These are phyloP conservation scores for Lacerta bilineata DNA, from an alignment of 2,797 vertebrate genomes.

Conservation along the genomic window DNA sequence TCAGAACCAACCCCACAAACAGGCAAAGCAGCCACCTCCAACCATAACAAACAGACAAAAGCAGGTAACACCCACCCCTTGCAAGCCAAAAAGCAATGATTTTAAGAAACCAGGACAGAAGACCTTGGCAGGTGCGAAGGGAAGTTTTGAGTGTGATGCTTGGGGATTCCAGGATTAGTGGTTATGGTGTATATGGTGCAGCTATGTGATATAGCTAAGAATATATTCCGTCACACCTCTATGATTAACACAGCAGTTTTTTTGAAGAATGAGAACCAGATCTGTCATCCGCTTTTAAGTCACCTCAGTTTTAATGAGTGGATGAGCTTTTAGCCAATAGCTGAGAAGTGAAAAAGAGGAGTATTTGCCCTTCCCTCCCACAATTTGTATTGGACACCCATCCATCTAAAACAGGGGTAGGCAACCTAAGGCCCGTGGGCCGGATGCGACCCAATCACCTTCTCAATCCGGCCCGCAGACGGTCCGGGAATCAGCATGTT, in stretches of 20 bases:
- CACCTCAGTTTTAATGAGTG: constrained; percentile 8
- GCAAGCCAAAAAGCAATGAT: no score
- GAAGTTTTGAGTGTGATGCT: no score
- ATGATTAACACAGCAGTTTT: neutral
- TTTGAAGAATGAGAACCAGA: neutral
- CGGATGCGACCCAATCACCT: no score
- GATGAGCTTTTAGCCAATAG: neutral
- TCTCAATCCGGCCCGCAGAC: no score
- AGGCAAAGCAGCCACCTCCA: no score
- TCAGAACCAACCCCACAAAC: no score
- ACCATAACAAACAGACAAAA: no score
- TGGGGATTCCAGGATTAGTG: neutral
- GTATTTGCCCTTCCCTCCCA: neutral
- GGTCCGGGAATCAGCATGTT: no score
- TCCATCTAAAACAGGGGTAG: neutral
- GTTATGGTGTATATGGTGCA: neutral
- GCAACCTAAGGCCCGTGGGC: no score
- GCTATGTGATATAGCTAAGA: neutral
- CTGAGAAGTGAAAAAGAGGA: neutral
- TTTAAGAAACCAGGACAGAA: no score
- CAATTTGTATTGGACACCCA: neutral
- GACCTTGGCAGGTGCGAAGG: no score
- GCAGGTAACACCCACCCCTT: no score
- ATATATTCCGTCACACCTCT: neutral
- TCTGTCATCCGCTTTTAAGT: neutral